A percentile compares a stretch with the other conserved stretches of the same genome.
Conservation (phyloP, 2,797 vertebrate genomes). For the Podarcis lilfordi region DNA sequence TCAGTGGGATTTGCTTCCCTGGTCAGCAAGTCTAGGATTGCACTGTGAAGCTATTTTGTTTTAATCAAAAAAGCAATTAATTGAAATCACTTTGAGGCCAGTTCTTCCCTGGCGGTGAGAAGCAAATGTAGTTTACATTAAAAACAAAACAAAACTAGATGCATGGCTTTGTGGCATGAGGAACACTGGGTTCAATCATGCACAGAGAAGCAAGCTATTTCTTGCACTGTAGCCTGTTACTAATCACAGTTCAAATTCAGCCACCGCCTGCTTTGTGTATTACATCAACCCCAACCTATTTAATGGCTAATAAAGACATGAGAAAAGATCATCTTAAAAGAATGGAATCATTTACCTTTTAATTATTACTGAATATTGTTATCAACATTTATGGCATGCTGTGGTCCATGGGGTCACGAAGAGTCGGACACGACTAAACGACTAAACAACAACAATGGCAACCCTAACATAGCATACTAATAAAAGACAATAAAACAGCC, state of each 20-base stretch:
- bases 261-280: neutral
- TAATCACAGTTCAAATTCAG: neutral
- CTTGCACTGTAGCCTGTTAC: neutral
- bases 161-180: neutral
- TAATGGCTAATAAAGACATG: neutral
- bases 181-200: neutral
- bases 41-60: neutral
- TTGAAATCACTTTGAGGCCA: neutral
- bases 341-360: too few relatives aligned
- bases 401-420: too few relatives aligned
- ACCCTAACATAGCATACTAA: too few relatives aligned
- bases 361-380: too few relatives aligned
- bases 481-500: too few relatives aligned
- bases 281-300: too few relatives aligned
- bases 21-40: neutral
- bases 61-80: neutral
- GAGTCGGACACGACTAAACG: too few relatives aligned
- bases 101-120: neutral
- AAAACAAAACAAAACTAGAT: neutral
- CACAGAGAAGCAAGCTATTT: slow-evolving; percentile 23
- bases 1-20: neutral
- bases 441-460: too few relatives aligned
- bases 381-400: too few relatives aligned
- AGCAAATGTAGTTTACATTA: neutral
- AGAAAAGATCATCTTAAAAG: neutral